Evolutionary conservation across 2,113 vertebrate genomes (phyloP).

Genomic region (Ibidorhyncha struthersii): DNA sequence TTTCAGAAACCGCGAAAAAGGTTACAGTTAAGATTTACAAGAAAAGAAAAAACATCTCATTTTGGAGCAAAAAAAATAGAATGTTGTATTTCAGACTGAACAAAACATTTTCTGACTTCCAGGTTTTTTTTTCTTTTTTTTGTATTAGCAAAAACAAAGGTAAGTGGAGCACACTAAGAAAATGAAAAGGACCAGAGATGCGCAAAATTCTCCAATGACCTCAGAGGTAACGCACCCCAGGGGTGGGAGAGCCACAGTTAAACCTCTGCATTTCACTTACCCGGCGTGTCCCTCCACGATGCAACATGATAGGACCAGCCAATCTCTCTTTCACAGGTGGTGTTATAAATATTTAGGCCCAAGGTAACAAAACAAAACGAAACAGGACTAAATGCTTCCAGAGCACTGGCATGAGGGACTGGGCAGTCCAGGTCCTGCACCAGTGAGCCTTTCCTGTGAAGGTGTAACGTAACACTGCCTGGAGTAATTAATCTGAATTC

Average conservation of each 20-base stretch:
- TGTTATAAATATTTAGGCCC: background rate
- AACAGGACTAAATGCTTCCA: background rate
- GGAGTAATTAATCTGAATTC: background rate
- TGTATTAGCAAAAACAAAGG: background rate
- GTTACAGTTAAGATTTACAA: background rate
- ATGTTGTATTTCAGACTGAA: background rate
- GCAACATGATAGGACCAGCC: background rate
- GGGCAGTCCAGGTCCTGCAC: background rate
- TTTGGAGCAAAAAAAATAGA: background rate
- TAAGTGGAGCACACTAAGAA: background rate
- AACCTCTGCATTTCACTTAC: background rate
- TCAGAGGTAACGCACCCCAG: background rate
- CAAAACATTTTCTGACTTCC: background rate
- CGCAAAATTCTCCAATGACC: background rate
- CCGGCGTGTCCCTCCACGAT: accelerated
- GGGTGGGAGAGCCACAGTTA: background rate
- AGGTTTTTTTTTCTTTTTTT: background rate
- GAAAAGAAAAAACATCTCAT: background rate
- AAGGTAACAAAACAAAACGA: background rate
- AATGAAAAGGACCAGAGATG: background rate
- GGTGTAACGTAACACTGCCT: accelerated
- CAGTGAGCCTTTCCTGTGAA: background rate
- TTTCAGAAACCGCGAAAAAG: background rate
- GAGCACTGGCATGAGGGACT: background rate
- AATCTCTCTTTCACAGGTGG: background rate